Evolutionary conservation across 2,797 vertebrate species (phyloP).

Genomic region (Aselliscus stoliczkanus): DNA sequence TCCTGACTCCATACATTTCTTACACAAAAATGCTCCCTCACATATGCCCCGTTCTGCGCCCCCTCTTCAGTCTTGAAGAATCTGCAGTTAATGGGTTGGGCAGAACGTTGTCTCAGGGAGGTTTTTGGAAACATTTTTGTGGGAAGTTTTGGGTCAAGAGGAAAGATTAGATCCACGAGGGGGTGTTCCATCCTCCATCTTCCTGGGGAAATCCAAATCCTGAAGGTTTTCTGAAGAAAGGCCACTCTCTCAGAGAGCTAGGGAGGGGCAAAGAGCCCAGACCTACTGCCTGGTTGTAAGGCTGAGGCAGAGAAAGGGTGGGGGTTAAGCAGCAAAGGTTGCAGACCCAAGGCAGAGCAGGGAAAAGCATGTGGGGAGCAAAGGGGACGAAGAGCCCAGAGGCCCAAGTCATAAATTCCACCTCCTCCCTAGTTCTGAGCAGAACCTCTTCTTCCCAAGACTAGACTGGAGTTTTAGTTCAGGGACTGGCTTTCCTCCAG

Average conservation of each 20-base stretch:
- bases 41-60: neutral
- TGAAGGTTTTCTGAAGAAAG: slow-evolving; percentile 25
- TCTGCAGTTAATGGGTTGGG: slow-evolving; percentile 6
- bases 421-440: slow-evolving; percentile 72
- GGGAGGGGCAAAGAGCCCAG: neutral
- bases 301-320: neutral
- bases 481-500: slow-evolving; percentile 30
- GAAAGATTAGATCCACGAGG: neutral
- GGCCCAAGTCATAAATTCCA: slow-evolving; percentile 68
- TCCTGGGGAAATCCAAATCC: slow-evolving; percentile 12
- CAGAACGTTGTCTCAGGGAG: slow-evolving; percentile 75
- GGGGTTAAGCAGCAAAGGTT: neutral
- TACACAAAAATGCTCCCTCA: neutral
- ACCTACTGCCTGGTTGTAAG: neutral
- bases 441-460: slow-evolving; percentile 36
- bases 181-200: neutral
- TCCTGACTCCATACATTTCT: slow-evolving; percentile 13
- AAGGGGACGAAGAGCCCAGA: slow-evolving; percentile 2
- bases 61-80: slow-evolving; percentile 25
- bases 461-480: slow-evolving; percentile 33
- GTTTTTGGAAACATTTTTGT: slow-evolving; percentile 43
- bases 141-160: neutral
- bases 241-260: neutral
- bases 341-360: neutral
- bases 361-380: neutral